Base-by-base conservation (phyloP, 2,113 vertebrate species). In the Cyanoramphus novaezelandiae region DNA sequence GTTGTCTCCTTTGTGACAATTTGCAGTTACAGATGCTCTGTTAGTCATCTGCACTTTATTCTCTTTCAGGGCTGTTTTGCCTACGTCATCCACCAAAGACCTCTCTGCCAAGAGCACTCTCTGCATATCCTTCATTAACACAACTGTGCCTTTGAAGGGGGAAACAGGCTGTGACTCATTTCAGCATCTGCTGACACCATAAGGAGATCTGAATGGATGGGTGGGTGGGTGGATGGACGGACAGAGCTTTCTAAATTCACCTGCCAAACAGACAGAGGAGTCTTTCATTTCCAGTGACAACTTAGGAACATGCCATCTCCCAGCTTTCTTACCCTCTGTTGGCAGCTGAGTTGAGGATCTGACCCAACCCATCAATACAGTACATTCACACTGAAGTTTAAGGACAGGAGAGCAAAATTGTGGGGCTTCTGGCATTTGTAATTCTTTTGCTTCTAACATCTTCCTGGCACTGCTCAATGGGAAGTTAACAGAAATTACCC, bases 111-210 rank as follows among this genome's bases (percentile, higher is more conserved):
- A 28, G n/a, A 95, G 64, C 1, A 0, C 9, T 71, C 33, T 46
- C 59, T 8, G 3, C 39, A 60, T 31, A 44, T 53, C 59, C n/a
- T 57, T 62, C 82, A 52, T 52, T 24, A 57, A 8, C n/a, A 92
- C 79, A 64, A 23, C 37, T 77, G 41, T 67, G 74, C 46, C 16
- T 95, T 50, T 53, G 8, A 41, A 74, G 64, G 43, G 79, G 60
- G 85, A 88, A 76, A n/a, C 25, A 43, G 87, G 74, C 82, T 87
- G 41, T 87, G 93, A 94, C 25, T 96, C 93, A 90, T 21, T 77
- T 17, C 78, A 79, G 87, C 90, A 87, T 37, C 91, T 96, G 90
- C 75, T 85, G 60, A 74, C 78, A 52, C 65, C 83, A 91, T 15
- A 63, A 86, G 85, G 88, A 53, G 41, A 44, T 28, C 43, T 87